Evolutionary conservation across 1,140 invertebrate genomes (phyloP).

Genomic region (Drosophila sp.): DNA sequence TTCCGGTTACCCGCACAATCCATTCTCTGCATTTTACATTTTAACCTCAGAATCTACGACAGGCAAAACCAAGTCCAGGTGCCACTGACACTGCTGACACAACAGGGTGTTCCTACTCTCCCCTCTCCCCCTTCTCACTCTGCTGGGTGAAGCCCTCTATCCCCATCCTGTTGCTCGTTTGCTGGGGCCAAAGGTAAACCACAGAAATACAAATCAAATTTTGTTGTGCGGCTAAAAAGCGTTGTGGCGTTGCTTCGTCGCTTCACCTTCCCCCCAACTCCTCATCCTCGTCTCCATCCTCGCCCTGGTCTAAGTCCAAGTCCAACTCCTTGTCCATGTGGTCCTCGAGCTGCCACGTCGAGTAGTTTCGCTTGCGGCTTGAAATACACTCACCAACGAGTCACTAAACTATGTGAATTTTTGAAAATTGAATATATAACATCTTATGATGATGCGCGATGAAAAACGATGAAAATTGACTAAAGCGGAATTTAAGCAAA

Average conservation of each 20-base stretch:
- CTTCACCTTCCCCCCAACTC: background rate
- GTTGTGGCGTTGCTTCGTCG: conserved; percentile 45
- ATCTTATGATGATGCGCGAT: too few species aligned
- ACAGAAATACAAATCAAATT: conserved; percentile 84
- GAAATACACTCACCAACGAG: background rate
- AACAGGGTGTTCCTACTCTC: background rate
- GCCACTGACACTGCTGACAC: conserved; percentile 72
- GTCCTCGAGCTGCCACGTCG: conserved; percentile 7
- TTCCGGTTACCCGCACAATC: conserved; percentile 83
- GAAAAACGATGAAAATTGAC: too few species aligned
- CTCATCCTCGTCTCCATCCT: background rate
- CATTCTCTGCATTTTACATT: conserved; percentile 84
- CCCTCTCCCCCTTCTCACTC: background rate
- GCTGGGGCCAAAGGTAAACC: conserved; percentile 75
- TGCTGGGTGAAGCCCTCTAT: background rate
- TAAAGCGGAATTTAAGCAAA: too few species aligned
- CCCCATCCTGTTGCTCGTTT: background rate
- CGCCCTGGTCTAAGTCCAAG: background rate
- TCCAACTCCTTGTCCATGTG: conserved; percentile 22
- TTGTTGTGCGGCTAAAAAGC: conserved; percentile 80
- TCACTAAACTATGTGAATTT: background rate
- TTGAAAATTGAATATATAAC: too few species aligned
- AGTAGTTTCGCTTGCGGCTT: conserved; percentile 20
- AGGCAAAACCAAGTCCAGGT: conserved; percentile 72
- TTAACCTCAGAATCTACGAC: conserved; percentile 78